Evolutionary conservation across 2,113 vertebrate genomes (phyloP), one percentile per base, ranked within the genome.

Genomic region (Stomatorhinus ivindoensis): DNA sequence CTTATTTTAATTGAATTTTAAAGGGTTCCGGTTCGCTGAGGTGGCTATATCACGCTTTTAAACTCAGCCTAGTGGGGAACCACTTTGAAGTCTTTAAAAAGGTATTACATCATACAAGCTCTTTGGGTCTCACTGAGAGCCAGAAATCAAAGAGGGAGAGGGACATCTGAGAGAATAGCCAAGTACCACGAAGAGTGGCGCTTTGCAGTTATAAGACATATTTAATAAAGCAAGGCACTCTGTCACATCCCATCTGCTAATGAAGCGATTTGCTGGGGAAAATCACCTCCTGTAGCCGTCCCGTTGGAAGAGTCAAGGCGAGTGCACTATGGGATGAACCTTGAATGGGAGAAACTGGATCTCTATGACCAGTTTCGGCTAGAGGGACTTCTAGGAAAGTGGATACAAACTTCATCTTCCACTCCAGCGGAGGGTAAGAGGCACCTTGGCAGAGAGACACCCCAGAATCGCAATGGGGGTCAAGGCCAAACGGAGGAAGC

Each of bases 241-340:
- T 51, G 91, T 92, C 89, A 89, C 50, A 89, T 69, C 82, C 86
- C 51, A 82, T 85, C 88, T 47, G 82, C 61, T 89, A 91, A 93
- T 90, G 83, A 92, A 89, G 90, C 85, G 89, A 69, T 90, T 90
- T 24, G 47, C 8, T 89, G 47, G 31, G 87, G 83, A n/a, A 87
- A 31, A 51, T 47, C 44, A 47, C 82, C 19, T 27, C 9, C 19
- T 84, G 44, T 21, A 8, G 9, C 82, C 8, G 44, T 84, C 39
- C 82, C 82, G 8, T 46, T 84, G 82, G 82, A 24, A 47, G 42
- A 24, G 42, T 84, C 44, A 84, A 46, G 9, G 21, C 42, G 19
- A 24, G 42, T 24, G 82, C 44, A 84, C 44, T 42, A 19, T 11
- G 73, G 35, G 15, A 42, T 80, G 73, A 42, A 17, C 73, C 15